Percentiles rank a stretch among this genome's conserved stretches.
phyloP scores from a whole-genome alignment of 2,113 vertebrate genomes.

The Lagopus leucura region DNA sequence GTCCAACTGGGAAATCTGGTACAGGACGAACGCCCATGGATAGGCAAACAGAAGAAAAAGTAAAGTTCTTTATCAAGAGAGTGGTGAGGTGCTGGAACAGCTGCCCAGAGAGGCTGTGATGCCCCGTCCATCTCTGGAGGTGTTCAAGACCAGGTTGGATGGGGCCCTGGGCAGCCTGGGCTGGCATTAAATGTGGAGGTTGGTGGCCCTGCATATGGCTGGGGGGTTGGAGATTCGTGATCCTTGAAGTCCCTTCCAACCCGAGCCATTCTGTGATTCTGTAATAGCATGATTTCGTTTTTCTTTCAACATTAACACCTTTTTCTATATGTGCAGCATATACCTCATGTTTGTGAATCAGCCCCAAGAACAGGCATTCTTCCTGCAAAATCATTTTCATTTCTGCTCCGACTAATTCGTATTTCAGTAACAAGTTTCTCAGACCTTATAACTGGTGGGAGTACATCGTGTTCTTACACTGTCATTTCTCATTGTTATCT shows the following conservation, averaged over 20 bases:
- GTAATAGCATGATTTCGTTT: neutral
- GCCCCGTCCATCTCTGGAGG: too few species aligned
- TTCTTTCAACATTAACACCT: neutral
- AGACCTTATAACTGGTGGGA: neutral
- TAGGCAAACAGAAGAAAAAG: neutral
- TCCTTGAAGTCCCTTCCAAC: too few species aligned
- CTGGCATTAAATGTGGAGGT: too few species aligned
- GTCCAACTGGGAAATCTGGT: rapidly evolving
- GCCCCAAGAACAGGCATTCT: rapidly evolving
- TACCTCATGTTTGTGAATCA: neutral
- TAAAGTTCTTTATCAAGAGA: neutral
- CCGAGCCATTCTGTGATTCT: too few species aligned
- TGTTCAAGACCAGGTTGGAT: too few species aligned
- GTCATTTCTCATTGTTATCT: neutral
- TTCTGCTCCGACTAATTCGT: rapidly evolving
- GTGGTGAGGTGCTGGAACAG: too few species aligned
- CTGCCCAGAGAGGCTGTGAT: too few species aligned
- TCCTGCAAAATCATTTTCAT: neutral
- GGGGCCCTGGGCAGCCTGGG: too few species aligned
- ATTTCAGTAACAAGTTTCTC: neutral
- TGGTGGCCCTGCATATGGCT: too few species aligned
- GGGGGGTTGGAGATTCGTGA: too few species aligned
- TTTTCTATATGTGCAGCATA: neutral
- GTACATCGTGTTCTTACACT: neutral
- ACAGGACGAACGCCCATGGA: neutral